phyloP scores from a whole-genome alignment of 1,140 invertebrate genomes.

The Hycleus cichorii region DNA sequence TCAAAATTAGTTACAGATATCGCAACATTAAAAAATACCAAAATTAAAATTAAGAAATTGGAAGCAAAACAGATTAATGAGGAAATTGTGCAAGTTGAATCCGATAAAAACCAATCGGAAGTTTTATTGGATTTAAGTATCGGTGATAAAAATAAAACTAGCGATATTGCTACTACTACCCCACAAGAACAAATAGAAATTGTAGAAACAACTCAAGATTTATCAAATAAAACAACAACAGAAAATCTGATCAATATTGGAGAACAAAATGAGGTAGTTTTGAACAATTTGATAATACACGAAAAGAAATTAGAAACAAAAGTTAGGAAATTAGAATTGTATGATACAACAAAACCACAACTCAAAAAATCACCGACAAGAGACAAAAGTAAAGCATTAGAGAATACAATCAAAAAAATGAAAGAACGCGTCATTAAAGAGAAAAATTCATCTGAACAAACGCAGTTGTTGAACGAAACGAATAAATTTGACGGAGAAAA shows the following conservation, averaged over 20 bases:
- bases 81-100: too few relatives aligned
- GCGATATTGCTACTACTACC: background rate
- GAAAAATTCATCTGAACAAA: background rate
- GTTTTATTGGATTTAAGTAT: background rate
- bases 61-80: too few relatives aligned
- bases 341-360: too few relatives aligned
- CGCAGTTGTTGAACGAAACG: background rate
- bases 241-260: background rate
- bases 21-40: too few relatives aligned
- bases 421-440: conserved; percentile 1
- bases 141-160: background rate
- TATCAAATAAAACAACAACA: background rate
- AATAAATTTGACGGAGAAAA: too few relatives aligned
- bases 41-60: too few relatives aligned
- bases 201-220: background rate
- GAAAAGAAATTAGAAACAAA: background rate
- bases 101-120: background rate
- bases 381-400: background rate
- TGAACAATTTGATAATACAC: background rate
- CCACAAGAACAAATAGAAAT: background rate
- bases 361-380: background rate
- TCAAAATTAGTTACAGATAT: too few relatives aligned
- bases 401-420: conserved; percentile 7
- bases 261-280: background rate
- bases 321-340: too few relatives aligned